These are phyloP conservation scores for Malurus splendens DNA, from an alignment of 2,797 vertebrate genomes.

Conservation along the genomic window DNA sequence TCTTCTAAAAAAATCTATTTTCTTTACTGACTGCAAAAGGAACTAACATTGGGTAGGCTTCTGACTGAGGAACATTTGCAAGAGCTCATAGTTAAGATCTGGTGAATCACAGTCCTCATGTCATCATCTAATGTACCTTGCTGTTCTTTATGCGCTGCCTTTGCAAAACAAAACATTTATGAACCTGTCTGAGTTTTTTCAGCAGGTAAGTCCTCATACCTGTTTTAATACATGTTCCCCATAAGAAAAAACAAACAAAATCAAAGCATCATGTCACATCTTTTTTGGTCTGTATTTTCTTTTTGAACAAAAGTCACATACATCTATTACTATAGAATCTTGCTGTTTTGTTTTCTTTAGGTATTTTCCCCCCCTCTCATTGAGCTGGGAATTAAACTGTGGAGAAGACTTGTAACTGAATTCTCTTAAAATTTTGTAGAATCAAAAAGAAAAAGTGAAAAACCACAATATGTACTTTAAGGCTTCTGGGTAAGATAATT, in stretches of 20 bases:
- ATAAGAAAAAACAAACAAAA: background rate
- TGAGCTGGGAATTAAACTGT: background rate
- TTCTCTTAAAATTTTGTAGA: background rate
- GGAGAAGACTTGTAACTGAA: background rate
- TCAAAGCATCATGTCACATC: accelerated
- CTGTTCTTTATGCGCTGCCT: background rate
- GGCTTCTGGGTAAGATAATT: background rate
- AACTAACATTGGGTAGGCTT: background rate
- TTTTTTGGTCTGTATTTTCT: background rate
- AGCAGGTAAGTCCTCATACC: background rate
- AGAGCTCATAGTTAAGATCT: background rate
- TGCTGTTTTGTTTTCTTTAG: background rate
- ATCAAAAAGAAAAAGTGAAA: background rate
- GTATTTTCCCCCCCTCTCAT: accelerated
- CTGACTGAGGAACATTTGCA: background rate
- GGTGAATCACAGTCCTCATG: background rate
- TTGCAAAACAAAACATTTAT: background rate
- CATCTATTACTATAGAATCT: background rate
- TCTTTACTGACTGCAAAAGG: background rate
- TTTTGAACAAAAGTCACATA: background rate
- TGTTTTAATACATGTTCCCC: background rate
- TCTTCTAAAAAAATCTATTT: background rate
- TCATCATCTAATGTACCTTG: background rate
- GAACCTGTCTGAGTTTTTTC: background rate
- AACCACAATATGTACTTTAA: background rate